phyloP scores from a whole-genome alignment of 2,888 invertebrate genomes.

The Parnassius smintheus region DNA sequence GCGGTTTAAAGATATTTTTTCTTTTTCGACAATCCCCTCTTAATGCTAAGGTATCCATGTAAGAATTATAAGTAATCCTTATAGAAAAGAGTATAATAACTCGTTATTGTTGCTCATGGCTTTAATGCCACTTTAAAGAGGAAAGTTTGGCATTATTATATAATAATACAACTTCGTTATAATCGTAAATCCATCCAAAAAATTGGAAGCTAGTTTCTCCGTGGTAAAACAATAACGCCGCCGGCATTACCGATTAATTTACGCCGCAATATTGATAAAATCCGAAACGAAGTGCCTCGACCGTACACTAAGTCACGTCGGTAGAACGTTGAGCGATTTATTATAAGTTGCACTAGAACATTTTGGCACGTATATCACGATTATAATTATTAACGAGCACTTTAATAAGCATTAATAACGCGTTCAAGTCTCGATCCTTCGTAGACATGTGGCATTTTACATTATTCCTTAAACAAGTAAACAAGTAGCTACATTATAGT shows the following conservation, averaged over 20 bases:
- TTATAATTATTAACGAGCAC: constrained; percentile 9
- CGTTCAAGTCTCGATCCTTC: constrained; percentile 12
- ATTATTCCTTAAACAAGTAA: too few species aligned
- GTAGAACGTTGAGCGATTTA: constrained; percentile 18
- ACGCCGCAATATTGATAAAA: constrained; percentile 35
- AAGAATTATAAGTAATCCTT: too few species aligned
- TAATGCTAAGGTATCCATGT: too few species aligned
- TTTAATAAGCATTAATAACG: constrained; percentile 15
- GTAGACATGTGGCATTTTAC: background rate
- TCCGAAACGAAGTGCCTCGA: constrained; percentile 21
- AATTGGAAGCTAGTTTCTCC: constrained; percentile 29
- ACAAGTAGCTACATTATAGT: too few species aligned
- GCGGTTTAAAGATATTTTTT: too few species aligned
- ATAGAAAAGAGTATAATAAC: too few species aligned
- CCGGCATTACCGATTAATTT: constrained; percentile 32
- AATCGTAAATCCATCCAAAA: constrained; percentile 19
- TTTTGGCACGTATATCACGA: constrained; percentile 18
- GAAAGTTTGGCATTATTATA: background rate
- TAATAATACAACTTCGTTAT: background rate
- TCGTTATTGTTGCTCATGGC: too few species aligned
- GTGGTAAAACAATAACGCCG: constrained; percentile 31
- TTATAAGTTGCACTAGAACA: constrained; percentile 22
- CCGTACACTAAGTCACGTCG: constrained; percentile 29
- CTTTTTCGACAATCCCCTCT: too few species aligned
- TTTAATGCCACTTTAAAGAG: background rate